phyloP scores from a whole-genome alignment of 2,797 vertebrate species.

The Tenualosa ilisha region DNA sequence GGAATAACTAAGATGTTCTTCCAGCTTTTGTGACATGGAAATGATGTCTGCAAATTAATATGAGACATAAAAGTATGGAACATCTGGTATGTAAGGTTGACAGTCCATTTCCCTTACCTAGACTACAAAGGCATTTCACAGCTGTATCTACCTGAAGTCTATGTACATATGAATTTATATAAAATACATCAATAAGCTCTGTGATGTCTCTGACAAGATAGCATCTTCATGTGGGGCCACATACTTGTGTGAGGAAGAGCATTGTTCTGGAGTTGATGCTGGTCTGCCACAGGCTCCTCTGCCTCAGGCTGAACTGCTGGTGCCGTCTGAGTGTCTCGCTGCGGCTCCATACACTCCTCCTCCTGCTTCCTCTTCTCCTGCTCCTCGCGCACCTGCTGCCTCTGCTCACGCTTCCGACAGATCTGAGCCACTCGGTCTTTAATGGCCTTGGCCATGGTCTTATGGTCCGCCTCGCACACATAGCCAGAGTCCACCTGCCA shows the following conservation, averaged over 20 bases:
- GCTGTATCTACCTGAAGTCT: neutral
- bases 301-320: constrained; percentile 78
- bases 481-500: constrained; percentile 94
- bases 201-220: neutral
- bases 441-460: constrained; percentile 98
- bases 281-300: constrained; percentile 89
- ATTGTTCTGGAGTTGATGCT: constrained; percentile 72
- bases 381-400: constrained; percentile 92
- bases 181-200: neutral
- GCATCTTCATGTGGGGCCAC: neutral
- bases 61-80: neutral
- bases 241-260: neutral
- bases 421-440: constrained; percentile 97
- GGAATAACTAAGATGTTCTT: too few relatives aligned
- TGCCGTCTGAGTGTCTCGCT: neutral
- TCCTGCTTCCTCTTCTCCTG: constrained; percentile 89
- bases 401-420: constrained; percentile 91
- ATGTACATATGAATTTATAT: neutral
- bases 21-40: too few relatives aligned
- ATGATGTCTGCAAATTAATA: too few relatives aligned
- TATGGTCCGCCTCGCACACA: constrained; percentile 96
- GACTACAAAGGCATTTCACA: neutral
- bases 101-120: neutral
- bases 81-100: neutral
- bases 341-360: constrained; percentile 62